Conservation (phyloP, 1,140 invertebrate species). For the Chionoecetes opilio region DNA sequence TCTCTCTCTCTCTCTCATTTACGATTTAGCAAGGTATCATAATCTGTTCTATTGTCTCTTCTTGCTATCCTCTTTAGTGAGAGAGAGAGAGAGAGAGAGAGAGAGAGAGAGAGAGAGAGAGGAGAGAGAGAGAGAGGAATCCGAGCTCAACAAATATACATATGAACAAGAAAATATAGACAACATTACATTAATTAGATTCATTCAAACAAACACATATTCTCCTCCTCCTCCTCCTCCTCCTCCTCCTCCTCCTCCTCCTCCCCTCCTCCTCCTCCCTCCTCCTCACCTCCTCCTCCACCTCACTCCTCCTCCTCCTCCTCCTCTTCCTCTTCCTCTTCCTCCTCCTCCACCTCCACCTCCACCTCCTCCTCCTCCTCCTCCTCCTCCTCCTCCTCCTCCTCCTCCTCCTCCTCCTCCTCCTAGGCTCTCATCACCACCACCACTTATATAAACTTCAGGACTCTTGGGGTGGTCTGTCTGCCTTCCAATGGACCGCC, state of each 20-base stretch:
- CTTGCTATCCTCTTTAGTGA: not conserved
- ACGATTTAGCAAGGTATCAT: not conserved
- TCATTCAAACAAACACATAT: not conserved
- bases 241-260: too few relatives aligned
- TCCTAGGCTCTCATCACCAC: not conserved
- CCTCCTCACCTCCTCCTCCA: too few relatives aligned
- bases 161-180: not conserved
- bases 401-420: not conserved
- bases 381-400: not conserved
- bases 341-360: conserved; percentile 33
- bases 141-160: conserved; percentile 33
- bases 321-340: conserved; percentile 10
- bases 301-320: not conserved
- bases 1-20: not conserved
- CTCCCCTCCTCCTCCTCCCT: too few relatives aligned
- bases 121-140: conserved; percentile 23
- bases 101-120: conserved; percentile 51
- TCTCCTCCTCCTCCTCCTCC: not conserved
- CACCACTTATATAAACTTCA: conserved; percentile 20
- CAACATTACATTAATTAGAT: not conserved
- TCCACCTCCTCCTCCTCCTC: not conserved
- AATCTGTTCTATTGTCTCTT: not conserved
- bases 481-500: not conserved
- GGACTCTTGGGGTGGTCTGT: conserved; percentile 27
- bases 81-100: not conserved